Conservation (phyloP, 1,140 invertebrate genomes). For the Bombus sylvicola region DNA sequence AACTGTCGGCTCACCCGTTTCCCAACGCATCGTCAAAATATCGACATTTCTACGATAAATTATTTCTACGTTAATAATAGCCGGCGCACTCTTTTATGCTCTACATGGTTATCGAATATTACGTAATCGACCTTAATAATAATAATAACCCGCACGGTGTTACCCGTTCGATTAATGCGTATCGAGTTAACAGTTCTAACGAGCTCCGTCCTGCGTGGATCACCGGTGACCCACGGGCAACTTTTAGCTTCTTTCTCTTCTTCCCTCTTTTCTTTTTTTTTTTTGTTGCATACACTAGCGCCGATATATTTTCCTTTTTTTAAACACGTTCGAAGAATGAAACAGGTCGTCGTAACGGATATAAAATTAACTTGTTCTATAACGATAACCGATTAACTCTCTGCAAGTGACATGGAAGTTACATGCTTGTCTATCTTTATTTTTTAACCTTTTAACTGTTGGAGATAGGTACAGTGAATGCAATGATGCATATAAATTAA, state of each 20-base stretch:
- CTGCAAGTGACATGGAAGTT: not conserved
- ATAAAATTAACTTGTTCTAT: not conserved
- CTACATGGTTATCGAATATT: slow-evolving; percentile 16
- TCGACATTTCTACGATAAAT: not conserved
- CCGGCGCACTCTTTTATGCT: not conserved
- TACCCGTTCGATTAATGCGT: not conserved
- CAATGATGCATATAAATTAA: not conserved
- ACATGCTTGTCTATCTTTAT: not conserved
- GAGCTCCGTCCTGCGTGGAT: not conserved
- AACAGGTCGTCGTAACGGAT: not conserved
- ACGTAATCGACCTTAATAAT: slow-evolving; percentile 24
- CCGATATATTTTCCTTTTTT: not conserved
- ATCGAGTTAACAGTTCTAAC: slow-evolving; percentile 18
- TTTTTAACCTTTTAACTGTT: not conserved
- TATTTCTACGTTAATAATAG: slow-evolving; percentile 9
- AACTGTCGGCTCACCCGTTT: not conserved
- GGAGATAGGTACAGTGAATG: not conserved
- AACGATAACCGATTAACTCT: not conserved
- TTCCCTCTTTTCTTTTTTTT: not conserved
- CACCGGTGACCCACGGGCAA: not conserved
- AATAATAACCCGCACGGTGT: not conserved
- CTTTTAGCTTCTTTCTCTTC: not conserved
- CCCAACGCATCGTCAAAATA: not conserved
- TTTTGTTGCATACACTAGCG: not conserved
- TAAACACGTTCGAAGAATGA: not conserved